Conservation (phyloP, 2,888 invertebrate species). For the Heteromurus nitidus region DNA sequence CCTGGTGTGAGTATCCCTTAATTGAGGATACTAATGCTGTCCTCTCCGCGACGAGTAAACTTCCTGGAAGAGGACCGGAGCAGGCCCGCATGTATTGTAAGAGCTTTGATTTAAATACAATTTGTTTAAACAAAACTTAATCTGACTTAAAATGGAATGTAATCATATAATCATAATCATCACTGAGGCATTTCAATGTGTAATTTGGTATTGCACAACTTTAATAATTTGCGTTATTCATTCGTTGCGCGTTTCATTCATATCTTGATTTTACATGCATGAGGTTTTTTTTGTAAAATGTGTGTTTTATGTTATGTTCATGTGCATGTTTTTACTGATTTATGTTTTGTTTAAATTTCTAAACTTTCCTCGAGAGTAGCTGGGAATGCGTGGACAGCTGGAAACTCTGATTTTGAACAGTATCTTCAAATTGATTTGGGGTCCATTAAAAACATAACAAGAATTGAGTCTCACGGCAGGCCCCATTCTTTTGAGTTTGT, state of each 20-base stretch:
- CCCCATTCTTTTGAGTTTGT: constrained; percentile 93
- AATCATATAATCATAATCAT: too few species aligned
- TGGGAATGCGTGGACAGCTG: constrained; percentile 94
- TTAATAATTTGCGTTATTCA: constrained; percentile 27
- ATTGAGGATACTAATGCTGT: constrained; percentile 81
- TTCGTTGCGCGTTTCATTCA: background rate
- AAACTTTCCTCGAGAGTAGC: constrained; percentile 78
- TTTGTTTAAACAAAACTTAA: background rate
- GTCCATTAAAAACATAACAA: constrained; percentile 88
- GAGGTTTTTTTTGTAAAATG: background rate
- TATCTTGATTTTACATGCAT: constrained; percentile 3
- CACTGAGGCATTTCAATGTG: too few species aligned
- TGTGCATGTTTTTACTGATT: constrained; percentile 62
- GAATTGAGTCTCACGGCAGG: constrained; percentile 87
- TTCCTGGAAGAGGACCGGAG: constrained; percentile 88
- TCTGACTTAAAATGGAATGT: constrained; percentile 8
- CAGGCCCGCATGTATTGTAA: constrained; percentile 91
- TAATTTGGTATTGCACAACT: too few species aligned
- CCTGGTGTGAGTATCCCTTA: constrained; percentile 87
- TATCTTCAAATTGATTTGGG: constrained; percentile 93
- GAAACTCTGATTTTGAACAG: constrained; percentile 93
- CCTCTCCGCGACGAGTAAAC: constrained; percentile 86
- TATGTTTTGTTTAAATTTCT: constrained; percentile 61
- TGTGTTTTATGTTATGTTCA: constrained; percentile 59
- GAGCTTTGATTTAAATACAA: constrained; percentile 41